phyloP scores from a whole-genome alignment of 1,140 invertebrate genomes.

The Lysiphlebus fabarum region DNA sequence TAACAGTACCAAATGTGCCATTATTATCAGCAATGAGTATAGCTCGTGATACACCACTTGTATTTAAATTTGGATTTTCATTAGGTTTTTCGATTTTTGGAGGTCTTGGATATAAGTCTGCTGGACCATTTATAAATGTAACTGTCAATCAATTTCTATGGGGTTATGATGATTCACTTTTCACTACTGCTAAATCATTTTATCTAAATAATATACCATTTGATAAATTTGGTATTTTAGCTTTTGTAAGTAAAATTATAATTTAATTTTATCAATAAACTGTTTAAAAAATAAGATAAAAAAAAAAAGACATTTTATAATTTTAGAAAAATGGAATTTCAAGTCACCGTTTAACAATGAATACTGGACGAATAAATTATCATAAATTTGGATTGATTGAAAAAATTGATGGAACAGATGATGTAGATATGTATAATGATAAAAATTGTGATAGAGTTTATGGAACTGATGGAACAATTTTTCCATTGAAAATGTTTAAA shows the following conservation, averaged over 20 bases:
- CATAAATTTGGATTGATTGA: slow-evolving; percentile 64
- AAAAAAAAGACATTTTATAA: no score
- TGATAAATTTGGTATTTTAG: slow-evolving; percentile 75
- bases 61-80: slow-evolving; percentile 51
- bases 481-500: slow-evolving; percentile 62
- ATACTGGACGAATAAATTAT: slow-evolving; percentile 64
- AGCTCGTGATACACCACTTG: slow-evolving; percentile 48
- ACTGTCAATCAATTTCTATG: slow-evolving; percentile 69
- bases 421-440: slow-evolving; percentile 63
- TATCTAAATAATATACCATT: slow-evolving; percentile 57
- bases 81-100: slow-evolving; percentile 11
- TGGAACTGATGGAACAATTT: slow-evolving; percentile 75
- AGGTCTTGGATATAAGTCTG: no score
- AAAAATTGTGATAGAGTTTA: slow-evolving; percentile 72
- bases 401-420: slow-evolving; percentile 61
- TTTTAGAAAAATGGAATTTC: slow-evolving; percentile 66
- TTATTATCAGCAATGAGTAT: slow-evolving; percentile 57
- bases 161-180: slow-evolving; percentile 79
- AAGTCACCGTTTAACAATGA: slow-evolving; percentile 66
- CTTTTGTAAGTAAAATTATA: slow-evolving; percentile 57
- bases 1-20: slow-evolving; percentile 67
- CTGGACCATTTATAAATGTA: slow-evolving; percentile 59
- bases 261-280: background rate
- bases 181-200: slow-evolving; percentile 60
- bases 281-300: no score